Evolutionary conservation across 2,888 invertebrate genomes (phyloP), one percentile per base, ranked within the genome.

Genomic region (Diplolepis rosae): DNA sequence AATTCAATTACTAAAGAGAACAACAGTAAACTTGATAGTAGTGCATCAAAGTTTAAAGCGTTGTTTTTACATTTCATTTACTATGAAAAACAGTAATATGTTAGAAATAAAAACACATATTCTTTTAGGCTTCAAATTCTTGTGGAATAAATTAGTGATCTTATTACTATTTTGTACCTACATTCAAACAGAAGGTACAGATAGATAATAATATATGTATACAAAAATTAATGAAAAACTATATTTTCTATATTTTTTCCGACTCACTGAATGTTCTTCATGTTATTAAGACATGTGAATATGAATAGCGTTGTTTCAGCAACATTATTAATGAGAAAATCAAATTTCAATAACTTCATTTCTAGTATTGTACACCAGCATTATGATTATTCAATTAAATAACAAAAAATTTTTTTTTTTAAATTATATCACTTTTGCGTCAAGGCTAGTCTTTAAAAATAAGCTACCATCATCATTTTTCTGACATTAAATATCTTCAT

Each of bases 401-500:
- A 54, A 28, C 9, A 11, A 28, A 11, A 54, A 54, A 30, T 15
- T 45, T 18, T 4, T 45, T 48, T 22, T 48, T 18, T 9, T 2
- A 56, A 39, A 52, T 9, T 2, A 56, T 24, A 52, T 27, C 1
- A 15, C n/a, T 22, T 22, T 48, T 11, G 22, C 22, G 1, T 52
- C 15, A 9, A 52, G 9, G n/a, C 51, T 51, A 51, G 7, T 9
- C 52, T 52, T 52, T n/a, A 52, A 52, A 52, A 52, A 52, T 30
- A 52, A 15, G 7, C 28, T 15, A 52, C 27, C 11, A 15, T 30
- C 6, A 52, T 52, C 28, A 30, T 15, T 15, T 15, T 30, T n/a
- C 3, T n/a, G 24, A 52, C 7, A 15, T n/a, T 22, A 9, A 22
- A 52, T 28, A 2, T 52, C n/a, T 51, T 45, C 11, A 48, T 48